Percentiles rank a stretch among this genome's conserved stretches.
Evolutionary conservation across 2,113 vertebrate genomes (phyloP).

Genomic region (Taurulus bubalis): DNA sequence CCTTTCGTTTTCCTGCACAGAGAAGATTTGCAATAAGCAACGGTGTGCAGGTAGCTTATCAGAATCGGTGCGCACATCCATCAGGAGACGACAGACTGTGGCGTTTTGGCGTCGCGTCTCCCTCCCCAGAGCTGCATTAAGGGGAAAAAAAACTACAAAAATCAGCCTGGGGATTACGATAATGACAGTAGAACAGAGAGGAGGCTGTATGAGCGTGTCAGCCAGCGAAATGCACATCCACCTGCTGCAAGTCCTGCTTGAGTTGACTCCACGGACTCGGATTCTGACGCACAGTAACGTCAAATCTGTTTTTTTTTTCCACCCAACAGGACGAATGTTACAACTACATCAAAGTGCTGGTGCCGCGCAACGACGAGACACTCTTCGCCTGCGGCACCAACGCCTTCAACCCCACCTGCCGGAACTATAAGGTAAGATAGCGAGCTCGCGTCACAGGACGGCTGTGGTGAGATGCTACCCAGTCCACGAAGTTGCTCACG

Average conservation of each 20-base stretch:
- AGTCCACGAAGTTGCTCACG: not conserved
- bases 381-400: constrained; percentile 95
- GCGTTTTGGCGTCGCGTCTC: not conserved
- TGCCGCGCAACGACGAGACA: constrained; percentile 88
- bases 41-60: constrained; percentile 50
- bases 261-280: not conserved
- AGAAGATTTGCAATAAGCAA: constrained; percentile 31
- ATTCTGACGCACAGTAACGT: constrained; percentile 41
- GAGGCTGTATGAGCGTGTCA: not conserved
- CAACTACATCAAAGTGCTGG: constrained; percentile 96
- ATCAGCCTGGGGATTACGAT: constrained; percentile 41
- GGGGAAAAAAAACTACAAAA: constrained; percentile 5
- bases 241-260: not conserved
- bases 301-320: constrained; percentile 4
- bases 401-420: constrained; percentile 93
- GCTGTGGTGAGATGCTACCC: not conserved
- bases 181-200: constrained; percentile 32
- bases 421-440: constrained; percentile 90
- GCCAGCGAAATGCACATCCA: constrained; percentile 8
- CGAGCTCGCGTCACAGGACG: not conserved
- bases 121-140: constrained; percentile 15
- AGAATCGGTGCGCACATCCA: constrained; percentile 38
- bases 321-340: constrained; percentile 91
- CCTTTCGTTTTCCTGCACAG: constrained; percentile 8
- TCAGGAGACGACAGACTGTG: constrained; percentile 2